Percentiles rank a stretch among this genome's conserved stretches.
Evolutionary conservation across 2,797 vertebrate genomes (phyloP).

Genomic region (Hephaestus fuliginosus): DNA sequence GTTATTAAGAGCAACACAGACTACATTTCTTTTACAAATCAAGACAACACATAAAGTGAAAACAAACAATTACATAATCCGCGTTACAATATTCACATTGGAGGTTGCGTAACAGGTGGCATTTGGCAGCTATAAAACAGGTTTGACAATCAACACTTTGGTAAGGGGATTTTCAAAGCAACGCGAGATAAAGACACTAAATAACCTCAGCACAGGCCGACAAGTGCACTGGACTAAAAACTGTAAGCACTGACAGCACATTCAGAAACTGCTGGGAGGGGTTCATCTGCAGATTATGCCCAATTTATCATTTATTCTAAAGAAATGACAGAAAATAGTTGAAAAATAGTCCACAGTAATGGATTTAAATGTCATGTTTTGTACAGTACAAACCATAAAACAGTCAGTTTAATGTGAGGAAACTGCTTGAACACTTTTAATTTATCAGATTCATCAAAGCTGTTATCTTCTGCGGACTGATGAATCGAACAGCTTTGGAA

Average conservation of each 20-base stretch:
- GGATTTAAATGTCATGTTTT: not conserved
- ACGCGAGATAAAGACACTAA: not conserved
- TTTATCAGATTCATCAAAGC: no score
- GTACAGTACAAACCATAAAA: not conserved
- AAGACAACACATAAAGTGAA: not conserved
- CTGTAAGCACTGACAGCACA: no score
- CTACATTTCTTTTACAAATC: not conserved
- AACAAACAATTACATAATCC: constrained; percentile 1
- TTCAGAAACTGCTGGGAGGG: not conserved
- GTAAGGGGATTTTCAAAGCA: not conserved
- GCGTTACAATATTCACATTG: not conserved
- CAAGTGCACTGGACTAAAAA: not conserved
- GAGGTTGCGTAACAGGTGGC: constrained; percentile 3
- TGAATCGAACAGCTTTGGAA: not conserved
- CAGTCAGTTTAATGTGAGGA: not conserved
- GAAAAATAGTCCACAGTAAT: no score
- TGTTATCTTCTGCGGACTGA: no score
- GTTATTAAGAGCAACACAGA: not conserved
- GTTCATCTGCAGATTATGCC: not conserved
- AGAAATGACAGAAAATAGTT: not conserved
- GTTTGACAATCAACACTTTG: not conserved
- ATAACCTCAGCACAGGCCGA: not conserved
- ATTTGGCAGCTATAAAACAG: constrained; percentile 1
- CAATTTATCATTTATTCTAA: not conserved
- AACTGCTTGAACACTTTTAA: not conserved